Percentiles rank a stretch among this genome's conserved stretches.
Evolutionary conservation across 92 coral and sea anemone genomes (phyloP).

Genomic region (Actinernus sp.): DNA sequence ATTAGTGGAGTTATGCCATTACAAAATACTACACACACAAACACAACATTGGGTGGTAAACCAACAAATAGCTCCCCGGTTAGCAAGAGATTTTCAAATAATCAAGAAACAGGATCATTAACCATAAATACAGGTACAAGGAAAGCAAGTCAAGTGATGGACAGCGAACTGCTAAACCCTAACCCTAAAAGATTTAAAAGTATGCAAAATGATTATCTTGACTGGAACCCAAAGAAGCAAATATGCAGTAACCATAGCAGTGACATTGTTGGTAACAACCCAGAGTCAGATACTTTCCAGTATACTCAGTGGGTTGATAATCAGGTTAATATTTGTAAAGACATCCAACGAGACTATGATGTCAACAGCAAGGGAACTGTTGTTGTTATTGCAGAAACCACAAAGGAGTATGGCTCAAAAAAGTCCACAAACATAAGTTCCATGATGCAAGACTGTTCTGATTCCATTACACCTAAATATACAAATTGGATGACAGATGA

Average conservation of each 20-base stretch:
- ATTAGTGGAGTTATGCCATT: not conserved
- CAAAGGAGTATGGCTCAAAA: no score
- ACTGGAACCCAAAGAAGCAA: not conserved
- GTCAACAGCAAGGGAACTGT: not conserved
- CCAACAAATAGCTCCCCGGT: not conserved
- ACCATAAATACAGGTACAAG: not conserved
- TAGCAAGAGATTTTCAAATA: not conserved
- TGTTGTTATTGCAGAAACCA: not conserved
- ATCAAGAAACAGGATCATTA: not conserved
- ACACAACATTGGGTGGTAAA: not conserved
- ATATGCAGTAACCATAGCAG: not conserved
- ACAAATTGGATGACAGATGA: no score
- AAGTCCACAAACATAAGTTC: no score
- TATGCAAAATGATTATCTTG: not conserved
- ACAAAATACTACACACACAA: not conserved
- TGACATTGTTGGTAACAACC: not conserved
- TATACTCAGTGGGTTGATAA: slow-evolving; percentile 90
- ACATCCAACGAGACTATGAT: slow-evolving; percentile 18
- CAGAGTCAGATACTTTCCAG: slow-evolving; percentile 51
- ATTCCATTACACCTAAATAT: no score
- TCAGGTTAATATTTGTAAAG: slow-evolving; percentile 66
- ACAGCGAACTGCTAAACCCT: slow-evolving; percentile 2
- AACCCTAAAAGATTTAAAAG: slow-evolving; percentile 8
- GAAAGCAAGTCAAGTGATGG: not conserved
- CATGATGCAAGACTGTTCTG: no score